phyloP scores from a whole-genome alignment of 2,113 vertebrate species.

The Syngnathoides biaculeatus region DNA sequence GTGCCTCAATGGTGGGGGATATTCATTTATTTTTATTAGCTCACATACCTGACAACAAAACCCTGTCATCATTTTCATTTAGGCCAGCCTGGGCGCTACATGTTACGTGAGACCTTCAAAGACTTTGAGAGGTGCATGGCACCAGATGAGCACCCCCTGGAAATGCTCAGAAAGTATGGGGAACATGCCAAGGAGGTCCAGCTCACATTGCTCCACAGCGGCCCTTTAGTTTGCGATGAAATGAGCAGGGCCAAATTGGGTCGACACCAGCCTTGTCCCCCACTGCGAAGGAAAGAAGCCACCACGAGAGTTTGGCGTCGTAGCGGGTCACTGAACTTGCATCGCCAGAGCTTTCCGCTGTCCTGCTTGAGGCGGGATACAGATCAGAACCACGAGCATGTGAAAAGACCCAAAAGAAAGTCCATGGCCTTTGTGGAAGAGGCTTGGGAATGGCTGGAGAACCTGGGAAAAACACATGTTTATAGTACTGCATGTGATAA shows the following conservation, averaged over 20 bases:
- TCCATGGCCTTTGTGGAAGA: conserved; percentile 75
- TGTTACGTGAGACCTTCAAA: conserved; percentile 73
- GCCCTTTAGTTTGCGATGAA: conserved; percentile 46
- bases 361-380: conserved; percentile 41
- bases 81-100: conserved; percentile 77
- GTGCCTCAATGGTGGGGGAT: conserved; percentile 6
- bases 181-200: conserved; percentile 73
- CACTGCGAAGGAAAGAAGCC: conserved; percentile 57
- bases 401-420: conserved; percentile 73
- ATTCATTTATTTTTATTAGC: not conserved
- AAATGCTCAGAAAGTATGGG: conserved; percentile 72
- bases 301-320: conserved; percentile 32
- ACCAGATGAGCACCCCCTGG: conserved; percentile 64
- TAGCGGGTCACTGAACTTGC: conserved; percentile 37
- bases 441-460: conserved; percentile 76
- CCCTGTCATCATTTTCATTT: not conserved
- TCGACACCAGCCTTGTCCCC: conserved; percentile 48
- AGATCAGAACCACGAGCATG: conserved; percentile 37
- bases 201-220: conserved; percentile 66
- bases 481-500: conserved; percentile 59
- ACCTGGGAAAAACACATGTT: conserved; percentile 62
- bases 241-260: conserved; percentile 28
- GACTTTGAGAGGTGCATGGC: conserved; percentile 71
- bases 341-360: conserved; percentile 73
- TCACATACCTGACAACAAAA: not conserved